These are phyloP conservation scores for Brienomyrus brachyistius DNA, from an alignment of 2,113 vertebrate genomes.

Conservation along the genomic window DNA sequence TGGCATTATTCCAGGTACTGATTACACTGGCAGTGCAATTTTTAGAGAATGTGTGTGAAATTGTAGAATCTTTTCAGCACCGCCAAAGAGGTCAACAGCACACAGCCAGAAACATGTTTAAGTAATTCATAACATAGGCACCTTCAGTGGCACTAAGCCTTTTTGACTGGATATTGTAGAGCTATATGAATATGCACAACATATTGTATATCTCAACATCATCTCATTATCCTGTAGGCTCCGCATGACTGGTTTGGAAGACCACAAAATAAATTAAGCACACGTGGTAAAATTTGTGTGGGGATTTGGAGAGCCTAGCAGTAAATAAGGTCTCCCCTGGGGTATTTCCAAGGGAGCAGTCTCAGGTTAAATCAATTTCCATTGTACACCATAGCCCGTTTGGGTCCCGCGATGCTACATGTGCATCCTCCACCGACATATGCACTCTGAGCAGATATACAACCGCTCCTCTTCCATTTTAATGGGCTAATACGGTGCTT, in stretches of 20 bases:
- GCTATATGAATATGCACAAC: neutral
- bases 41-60: neutral
- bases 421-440: neutral
- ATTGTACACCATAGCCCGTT: neutral
- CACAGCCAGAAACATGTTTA: neutral
- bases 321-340: neutral
- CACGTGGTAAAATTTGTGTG: neutral
- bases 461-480: neutral
- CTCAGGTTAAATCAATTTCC: neutral
- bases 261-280: conserved; percentile 3
- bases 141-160: neutral
- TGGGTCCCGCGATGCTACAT: neutral
- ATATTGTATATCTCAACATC: neutral
- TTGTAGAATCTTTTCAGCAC: neutral
- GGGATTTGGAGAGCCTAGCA: neutral
- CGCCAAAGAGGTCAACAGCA: neutral
- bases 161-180: neutral
- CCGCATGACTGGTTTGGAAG: neutral
- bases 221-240: neutral
- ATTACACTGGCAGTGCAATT: conserved; percentile 1
- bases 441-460: neutral
- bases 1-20: conserved; percentile 1
- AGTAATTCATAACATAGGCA: neutral
- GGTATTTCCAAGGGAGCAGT: neutral
- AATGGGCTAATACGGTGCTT: neutral